Conservation (phyloP, 2,113 vertebrate species). For the Canis aureus region DNA sequence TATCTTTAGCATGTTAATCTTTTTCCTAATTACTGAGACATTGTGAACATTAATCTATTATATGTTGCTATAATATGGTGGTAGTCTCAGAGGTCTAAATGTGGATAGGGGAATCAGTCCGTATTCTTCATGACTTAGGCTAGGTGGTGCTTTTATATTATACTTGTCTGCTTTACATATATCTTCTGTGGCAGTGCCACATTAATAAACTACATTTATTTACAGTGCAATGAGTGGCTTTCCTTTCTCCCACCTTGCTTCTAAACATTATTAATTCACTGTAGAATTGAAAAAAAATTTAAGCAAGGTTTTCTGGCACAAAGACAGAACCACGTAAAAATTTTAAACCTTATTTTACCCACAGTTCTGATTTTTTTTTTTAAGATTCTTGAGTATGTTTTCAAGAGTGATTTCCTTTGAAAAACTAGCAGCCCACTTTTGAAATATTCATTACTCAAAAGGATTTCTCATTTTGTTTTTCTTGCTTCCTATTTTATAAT, state of each 20-base stretch:
- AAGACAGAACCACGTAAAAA: neutral
- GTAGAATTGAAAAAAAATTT: conserved; percentile 4
- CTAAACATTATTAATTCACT: neutral
- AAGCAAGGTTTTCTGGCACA: neutral
- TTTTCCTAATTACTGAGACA: conserved; percentile 20
- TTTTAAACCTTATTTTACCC: neutral
- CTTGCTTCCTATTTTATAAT: neutral
- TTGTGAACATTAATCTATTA: neutral
- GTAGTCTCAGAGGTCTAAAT: neutral
- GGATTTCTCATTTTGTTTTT: neutral
- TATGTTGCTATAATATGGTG: neutral
- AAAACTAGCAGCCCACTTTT: neutral
- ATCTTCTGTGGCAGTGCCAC: neutral
- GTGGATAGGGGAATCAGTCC: neutral
- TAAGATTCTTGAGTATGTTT: neutral
- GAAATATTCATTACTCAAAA: neutral
- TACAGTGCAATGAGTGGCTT: neutral
- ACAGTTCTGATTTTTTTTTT: neutral
- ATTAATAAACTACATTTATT: neutral
- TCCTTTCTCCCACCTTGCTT: neutral
- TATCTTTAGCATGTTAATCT: neutral
- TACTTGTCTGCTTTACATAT: neutral
- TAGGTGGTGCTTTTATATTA: neutral
- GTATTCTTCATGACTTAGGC: neutral
- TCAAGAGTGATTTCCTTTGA: neutral